Evolutionary conservation across 2,797 vertebrate genomes (phyloP).

Genomic region (Enteromius treurensis): DNA sequence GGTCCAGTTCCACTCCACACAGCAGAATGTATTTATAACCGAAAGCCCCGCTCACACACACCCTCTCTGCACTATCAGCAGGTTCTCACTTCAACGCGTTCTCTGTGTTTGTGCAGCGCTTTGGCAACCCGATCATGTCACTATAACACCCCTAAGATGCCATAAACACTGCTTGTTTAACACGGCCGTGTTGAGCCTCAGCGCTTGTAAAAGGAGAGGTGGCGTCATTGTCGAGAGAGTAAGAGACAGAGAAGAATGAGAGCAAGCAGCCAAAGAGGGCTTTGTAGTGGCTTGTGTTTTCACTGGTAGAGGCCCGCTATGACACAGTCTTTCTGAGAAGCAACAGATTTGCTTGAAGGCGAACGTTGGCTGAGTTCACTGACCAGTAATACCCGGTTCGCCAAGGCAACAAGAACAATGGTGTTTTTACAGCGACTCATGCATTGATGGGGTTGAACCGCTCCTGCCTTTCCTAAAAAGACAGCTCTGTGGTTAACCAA

Average conservation of each 20-base stretch:
- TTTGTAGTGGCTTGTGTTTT: slow-evolving; percentile 48
- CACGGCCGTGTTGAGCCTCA: slow-evolving; percentile 11
- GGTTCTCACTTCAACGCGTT: slow-evolving; percentile 71
- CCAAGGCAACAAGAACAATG: slow-evolving; percentile 29
- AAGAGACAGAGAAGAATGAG: neutral
- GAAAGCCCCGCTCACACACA: slow-evolving; percentile 59
- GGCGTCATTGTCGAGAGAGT: slow-evolving; percentile 29
- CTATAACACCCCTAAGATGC: slow-evolving; percentile 58
- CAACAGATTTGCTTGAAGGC: neutral
- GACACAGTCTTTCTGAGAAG: slow-evolving; percentile 53
- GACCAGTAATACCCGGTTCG: slow-evolving; percentile 16
- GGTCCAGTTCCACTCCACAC: slow-evolving; percentile 75
- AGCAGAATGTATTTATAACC: slow-evolving; percentile 84
- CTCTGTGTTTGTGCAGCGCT: slow-evolving; percentile 72
- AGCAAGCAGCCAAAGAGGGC: slow-evolving; percentile 30
- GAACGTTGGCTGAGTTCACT: neutral
- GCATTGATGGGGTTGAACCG: slow-evolving; percentile 13
- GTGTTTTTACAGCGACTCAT: neutral
- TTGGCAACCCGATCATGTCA: slow-evolving; percentile 55
- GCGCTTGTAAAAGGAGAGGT: slow-evolving; percentile 55
- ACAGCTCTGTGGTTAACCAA: slow-evolving; percentile 19
- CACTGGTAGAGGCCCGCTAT: slow-evolving; percentile 29
- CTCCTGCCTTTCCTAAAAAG: slow-evolving; percentile 3
- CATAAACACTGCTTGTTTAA: slow-evolving; percentile 59
- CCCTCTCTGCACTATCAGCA: slow-evolving; percentile 73